Base-by-base conservation (phyloP, 1,140 invertebrate genomes). In the Drosophila quadrilineata region DNA sequence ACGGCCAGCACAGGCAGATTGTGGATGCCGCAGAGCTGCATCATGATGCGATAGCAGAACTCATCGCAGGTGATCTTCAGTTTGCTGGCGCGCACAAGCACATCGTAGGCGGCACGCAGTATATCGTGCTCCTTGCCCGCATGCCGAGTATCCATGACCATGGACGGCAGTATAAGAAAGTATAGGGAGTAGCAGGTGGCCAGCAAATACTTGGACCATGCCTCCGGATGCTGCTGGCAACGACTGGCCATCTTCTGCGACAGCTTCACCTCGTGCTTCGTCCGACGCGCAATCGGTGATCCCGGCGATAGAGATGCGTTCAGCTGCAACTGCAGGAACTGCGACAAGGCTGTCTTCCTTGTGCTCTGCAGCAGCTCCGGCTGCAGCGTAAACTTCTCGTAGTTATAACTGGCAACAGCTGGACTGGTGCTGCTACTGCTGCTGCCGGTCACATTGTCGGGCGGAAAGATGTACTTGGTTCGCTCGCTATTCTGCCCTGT, bases 31-130 rank as follows among this genome's bases (percentile, higher is more conserved):
- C 98, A 99, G 2, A 99, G 92, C 90, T 99, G 97, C 96, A 99
- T 99, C 94, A 99, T 96, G 21, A 99, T 96, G 71, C 98, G 92
- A 90, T 99, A 99, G 90, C 98, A 99, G 50, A 99, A 95, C 92
- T 99, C 98, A 92, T 99, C 98, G 84, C 96, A 95, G 12, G 95
- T 94, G 38, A 98, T 92, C 73, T 94, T 92, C 17, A 94, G 91
- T 63, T 95, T 94, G 63, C 97, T 96, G 89, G 98, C 96, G 73
- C 94, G 93, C 28, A 95, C 94, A 33, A 99, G 91, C 6, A 98
- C 91, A 77, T 98, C 96, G 86, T 96, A 98, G 2, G 97, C 97
- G 43, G 94, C 92, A 36, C 95, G 93, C 29, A 99, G 90, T 6
- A 96, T 94, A 3, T 95, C 94, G 52, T 94, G 93, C 72, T 95